These are phyloP conservation scores for Platysteira castanea DNA, from an alignment of 2,113 vertebrate genomes.

Conservation along the genomic window DNA sequence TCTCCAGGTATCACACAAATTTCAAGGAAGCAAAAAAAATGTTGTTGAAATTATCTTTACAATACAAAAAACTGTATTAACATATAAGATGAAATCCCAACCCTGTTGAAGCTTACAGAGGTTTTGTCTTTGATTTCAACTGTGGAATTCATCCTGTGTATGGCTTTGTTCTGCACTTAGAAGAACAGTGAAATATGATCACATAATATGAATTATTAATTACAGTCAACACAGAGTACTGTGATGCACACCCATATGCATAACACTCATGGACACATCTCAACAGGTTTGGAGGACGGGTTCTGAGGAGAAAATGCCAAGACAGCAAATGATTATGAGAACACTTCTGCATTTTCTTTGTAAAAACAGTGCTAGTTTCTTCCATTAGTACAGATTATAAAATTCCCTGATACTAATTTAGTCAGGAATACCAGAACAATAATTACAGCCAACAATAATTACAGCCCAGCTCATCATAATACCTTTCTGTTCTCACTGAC, in stretches of 20 bases:
- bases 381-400: constrained; percentile 22
- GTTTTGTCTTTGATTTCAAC: background rate
- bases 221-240: background rate
- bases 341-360: constrained; percentile 45
- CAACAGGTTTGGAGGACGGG: constrained; percentile 44
- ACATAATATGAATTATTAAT: background rate
- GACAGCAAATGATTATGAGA: constrained; percentile 27
- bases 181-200: background rate
- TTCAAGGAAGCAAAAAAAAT: background rate
- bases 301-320: constrained; percentile 56
- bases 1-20: background rate
- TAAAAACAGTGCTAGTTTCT: constrained; percentile 39
- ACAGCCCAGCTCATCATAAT: background rate
- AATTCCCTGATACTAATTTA: background rate
- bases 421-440: background rate
- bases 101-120: background rate
- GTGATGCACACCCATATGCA: background rate
- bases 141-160: background rate
- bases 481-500: background rate
- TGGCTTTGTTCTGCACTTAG: background rate
- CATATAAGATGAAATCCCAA: background rate
- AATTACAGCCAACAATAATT: background rate
- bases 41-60: background rate
- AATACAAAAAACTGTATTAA: background rate
- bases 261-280: constrained; percentile 56